Percentiles rank a stretch among this genome's conserved stretches.
Conservation (phyloP, 92 coral and sea anemone species). For the Actinernus sp. region DNA sequence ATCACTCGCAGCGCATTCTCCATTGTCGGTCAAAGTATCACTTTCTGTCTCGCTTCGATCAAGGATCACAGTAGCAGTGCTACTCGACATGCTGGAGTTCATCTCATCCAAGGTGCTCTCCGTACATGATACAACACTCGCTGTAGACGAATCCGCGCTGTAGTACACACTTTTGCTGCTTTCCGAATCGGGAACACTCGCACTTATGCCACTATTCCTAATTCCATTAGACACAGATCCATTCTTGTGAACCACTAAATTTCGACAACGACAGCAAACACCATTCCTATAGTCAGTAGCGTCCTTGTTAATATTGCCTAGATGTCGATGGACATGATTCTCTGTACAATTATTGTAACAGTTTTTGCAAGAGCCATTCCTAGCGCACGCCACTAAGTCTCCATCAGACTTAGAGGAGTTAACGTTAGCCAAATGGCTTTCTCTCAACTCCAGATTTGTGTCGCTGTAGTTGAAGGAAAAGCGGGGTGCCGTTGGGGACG, state of each 20-base stretch:
- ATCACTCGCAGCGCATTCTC: background rate
- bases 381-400: slow-evolving; percentile 19
- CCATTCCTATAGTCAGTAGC: slow-evolving; percentile 1
- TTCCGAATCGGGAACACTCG: slow-evolving; percentile 16
- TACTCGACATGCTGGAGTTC: slow-evolving; percentile 79
- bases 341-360: slow-evolving; percentile 28
- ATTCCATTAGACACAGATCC: background rate
- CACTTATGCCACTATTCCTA: slow-evolving; percentile 1
- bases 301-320: background rate
- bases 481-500: slow-evolving; percentile 43
- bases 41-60: slow-evolving; percentile 52
- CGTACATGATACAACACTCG: slow-evolving; percentile 18
- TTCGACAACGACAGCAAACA: background rate
- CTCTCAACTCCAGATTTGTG: slow-evolving; percentile 16
- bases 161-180: slow-evolving; percentile 34
- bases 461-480: slow-evolving; percentile 49
- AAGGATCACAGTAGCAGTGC: slow-evolving; percentile 79
- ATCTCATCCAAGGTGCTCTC: slow-evolving; percentile 44
- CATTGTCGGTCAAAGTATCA: too few species aligned
- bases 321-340: slow-evolving; percentile 3
- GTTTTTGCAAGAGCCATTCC: slow-evolving; percentile 35
- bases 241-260: background rate
- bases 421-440: slow-evolving; percentile 3
- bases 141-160: too few species aligned
- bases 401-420: slow-evolving; percentile 81